Conservation (phyloP, 1,140 invertebrate species). For the Phymorhynchus buccinoides region DNA sequence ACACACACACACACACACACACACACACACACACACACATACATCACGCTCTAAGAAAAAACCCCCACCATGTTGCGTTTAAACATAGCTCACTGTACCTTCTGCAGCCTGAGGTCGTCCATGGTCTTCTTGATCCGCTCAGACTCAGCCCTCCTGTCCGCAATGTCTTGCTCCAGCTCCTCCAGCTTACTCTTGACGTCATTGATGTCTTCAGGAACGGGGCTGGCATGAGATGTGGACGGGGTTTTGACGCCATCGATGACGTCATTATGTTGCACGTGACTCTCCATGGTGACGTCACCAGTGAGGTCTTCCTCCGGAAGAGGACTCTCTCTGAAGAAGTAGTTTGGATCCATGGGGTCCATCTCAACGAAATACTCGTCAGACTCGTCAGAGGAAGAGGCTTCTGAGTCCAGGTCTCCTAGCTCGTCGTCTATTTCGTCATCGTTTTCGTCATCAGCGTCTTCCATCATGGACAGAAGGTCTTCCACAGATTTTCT, state of each 20-base stretch:
- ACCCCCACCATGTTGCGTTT: neutral
- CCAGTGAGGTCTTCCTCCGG: neutral
- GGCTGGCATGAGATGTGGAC: neutral
- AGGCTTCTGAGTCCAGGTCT: neutral
- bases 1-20: too few relatives aligned
- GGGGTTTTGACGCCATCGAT: neutral
- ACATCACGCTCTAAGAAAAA: too few relatives aligned
- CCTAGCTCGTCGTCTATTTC: neutral
- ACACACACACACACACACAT: too few relatives aligned
- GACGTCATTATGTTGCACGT: neutral
- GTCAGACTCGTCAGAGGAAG: neutral
- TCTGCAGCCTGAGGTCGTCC: conserved; percentile 13
- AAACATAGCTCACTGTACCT: neutral
- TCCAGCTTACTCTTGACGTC: neutral
- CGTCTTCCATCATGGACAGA: conserved; percentile 22
- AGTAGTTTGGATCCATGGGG: neutral
- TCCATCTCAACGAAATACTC: conserved; percentile 4
- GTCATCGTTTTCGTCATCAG: conserved; percentile 6
- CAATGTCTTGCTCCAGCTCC: neutral
- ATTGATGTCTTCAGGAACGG: neutral
- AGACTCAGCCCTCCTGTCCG: neutral
- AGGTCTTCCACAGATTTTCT: conserved; percentile 11
- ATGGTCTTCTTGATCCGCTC: neutral
- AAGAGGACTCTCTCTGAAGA: too few relatives aligned
- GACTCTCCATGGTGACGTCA: neutral